A percentile compares a stretch with the other conserved stretches of the same genome.
phyloP scores from a whole-genome alignment of 2,888 invertebrate species.

The Meiosimyza platycephala region DNA sequence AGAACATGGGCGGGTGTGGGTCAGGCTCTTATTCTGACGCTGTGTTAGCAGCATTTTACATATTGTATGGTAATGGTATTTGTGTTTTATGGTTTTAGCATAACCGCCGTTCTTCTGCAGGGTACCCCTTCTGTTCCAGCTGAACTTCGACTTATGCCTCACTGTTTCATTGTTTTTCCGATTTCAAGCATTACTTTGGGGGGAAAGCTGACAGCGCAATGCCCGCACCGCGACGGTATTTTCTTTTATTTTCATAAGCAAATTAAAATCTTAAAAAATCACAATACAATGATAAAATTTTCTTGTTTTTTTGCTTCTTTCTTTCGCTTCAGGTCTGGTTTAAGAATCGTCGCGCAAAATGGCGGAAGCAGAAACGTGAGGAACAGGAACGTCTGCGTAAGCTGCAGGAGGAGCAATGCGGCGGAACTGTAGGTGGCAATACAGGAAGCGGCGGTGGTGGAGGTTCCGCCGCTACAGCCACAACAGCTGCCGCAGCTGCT shows the following conservation, averaged over 20 bases:
- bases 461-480: slow-evolving; percentile 59
- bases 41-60: no score
- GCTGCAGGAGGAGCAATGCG: slow-evolving; percentile 80
- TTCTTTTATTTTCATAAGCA: slow-evolving; percentile 35
- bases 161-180: not conserved
- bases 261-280: slow-evolving; percentile 38
- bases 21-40: no score
- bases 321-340: slow-evolving; percentile 88
- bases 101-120: not conserved
- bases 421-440: slow-evolving; percentile 48
- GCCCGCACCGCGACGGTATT: not conserved
- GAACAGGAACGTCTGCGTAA: slow-evolving; percentile 85
- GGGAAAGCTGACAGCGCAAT: slow-evolving; percentile 20
- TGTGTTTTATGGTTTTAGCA: slow-evolving; percentile 38
- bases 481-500: slow-evolving; percentile 22
- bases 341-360: slow-evolving; percentile 94
- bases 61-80: slow-evolving; percentile 36
- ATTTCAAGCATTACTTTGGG: not conserved
- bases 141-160: not conserved
- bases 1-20: no score
- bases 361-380: slow-evolving; percentile 94
- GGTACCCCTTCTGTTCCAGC: not conserved
- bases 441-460: slow-evolving; percentile 80
- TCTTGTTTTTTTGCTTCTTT: slow-evolving; percentile 36
- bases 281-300: slow-evolving; percentile 14